Evolutionary conservation across 2,888 invertebrate genomes (phyloP).

Genomic region (Yponomeuta evonymella): DNA sequence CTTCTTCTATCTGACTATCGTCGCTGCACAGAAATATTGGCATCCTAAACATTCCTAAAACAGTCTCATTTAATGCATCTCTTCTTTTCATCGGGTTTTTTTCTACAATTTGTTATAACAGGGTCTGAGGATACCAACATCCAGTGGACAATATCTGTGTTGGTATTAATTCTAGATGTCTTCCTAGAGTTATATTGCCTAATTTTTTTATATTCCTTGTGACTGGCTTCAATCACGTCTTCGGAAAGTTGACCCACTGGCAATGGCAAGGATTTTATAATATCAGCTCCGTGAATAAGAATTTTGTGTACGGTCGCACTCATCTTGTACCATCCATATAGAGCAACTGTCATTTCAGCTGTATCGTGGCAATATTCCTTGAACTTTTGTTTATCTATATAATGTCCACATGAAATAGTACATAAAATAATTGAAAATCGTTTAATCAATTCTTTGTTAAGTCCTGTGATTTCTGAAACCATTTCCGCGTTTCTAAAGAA

Average conservation of each 20-base stretch:
- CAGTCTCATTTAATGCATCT: background rate
- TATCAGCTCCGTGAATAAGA: background rate
- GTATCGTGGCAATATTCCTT: background rate
- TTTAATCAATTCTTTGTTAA: background rate
- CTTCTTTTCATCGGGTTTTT: background rate
- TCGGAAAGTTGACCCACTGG: background rate
- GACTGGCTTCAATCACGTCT: background rate
- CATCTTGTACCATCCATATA: slow-evolving; percentile 6
- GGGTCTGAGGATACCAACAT: background rate
- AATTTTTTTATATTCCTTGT: background rate
- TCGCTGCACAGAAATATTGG: background rate
- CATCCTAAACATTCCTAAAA: background rate
- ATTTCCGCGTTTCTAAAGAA: background rate
- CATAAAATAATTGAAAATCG: background rate
- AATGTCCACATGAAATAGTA: background rate
- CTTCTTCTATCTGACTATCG: background rate
- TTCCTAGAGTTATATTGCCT: background rate
- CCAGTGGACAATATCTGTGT: slow-evolving; percentile 2
- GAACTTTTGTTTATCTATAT: background rate
- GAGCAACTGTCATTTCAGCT: background rate
- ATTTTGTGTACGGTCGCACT: background rate
- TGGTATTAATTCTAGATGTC: background rate
- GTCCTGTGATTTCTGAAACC: background rate
- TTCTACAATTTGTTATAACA: background rate
- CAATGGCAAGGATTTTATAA: background rate